These are phyloP conservation scores for Microtus oregoni DNA, from an alignment of 2,113 vertebrate species.

Conservation along the genomic window DNA sequence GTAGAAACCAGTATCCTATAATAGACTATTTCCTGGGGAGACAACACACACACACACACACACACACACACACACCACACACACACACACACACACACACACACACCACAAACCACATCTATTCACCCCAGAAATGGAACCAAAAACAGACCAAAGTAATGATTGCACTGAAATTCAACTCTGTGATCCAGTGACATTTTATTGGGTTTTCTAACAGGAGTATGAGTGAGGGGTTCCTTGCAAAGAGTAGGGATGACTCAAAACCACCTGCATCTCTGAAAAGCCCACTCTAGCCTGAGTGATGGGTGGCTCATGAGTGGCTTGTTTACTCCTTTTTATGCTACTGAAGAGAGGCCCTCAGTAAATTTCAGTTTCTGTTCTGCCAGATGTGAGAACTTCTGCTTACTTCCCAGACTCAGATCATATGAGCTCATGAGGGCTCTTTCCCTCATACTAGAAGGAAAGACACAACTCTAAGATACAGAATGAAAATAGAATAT, in stretches of 20 bases:
- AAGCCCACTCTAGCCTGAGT: not conserved
- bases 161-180: not conserved
- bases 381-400: not conserved
- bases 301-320: too few relatives aligned
- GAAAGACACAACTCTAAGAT: not conserved
- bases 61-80: not conserved
- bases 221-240: not conserved
- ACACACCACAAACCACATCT: not conserved
- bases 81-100: not conserved
- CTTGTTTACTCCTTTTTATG: not conserved
- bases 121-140: not conserved
- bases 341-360: not conserved
- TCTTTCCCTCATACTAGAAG: not conserved
- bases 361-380: not conserved
- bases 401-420: not conserved
- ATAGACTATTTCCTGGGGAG: not conserved
- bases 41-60: not conserved
- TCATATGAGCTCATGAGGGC: not conserved
- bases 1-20: not conserved
- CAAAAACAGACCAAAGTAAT: not conserved
- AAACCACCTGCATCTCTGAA: not conserved
- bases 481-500: not conserved
- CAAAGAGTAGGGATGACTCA: not conserved
- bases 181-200: not conserved
- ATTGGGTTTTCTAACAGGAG: not conserved